These are phyloP conservation scores for Neotoma lepida DNA, from an alignment of 2,113 vertebrate genomes.

Conservation along the genomic window DNA sequence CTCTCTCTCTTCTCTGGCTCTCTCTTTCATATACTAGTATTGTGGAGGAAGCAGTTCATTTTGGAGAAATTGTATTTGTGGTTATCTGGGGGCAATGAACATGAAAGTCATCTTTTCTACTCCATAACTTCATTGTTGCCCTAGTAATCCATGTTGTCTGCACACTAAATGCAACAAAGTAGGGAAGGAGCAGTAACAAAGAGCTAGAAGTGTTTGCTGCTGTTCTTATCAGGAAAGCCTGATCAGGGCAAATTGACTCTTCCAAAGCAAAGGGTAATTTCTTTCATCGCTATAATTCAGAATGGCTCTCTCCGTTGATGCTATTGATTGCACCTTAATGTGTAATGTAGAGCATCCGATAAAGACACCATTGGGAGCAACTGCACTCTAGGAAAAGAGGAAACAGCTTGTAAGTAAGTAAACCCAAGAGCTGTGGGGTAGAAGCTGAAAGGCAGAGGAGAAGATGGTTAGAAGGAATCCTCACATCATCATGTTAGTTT, in stretches of 20 bases:
- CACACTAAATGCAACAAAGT: neutral
- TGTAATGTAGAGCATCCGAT: constrained; percentile 27
- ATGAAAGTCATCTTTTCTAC: constrained; percentile 32
- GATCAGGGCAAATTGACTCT: constrained; percentile 35
- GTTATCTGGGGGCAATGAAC: constrained; percentile 50
- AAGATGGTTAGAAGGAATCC: constrained; percentile 41
- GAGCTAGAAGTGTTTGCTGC: neutral
- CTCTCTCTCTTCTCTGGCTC: neutral
- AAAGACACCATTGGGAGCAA: constrained; percentile 39
- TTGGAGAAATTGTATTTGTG: neutral
- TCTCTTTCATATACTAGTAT: neutral
- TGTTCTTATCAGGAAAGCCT: constrained; percentile 36
- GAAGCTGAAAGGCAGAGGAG: constrained; percentile 25
- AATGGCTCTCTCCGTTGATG: constrained; percentile 43
- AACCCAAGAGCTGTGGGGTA: constrained; percentile 20
- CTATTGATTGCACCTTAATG: constrained; percentile 53
- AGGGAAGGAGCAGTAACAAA: neutral
- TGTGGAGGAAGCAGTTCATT: constrained; percentile 26
- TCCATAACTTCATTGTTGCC: neutral
- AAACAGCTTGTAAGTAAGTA: constrained; percentile 37
- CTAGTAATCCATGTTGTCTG: neutral
- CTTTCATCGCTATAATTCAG: constrained; percentile 16
- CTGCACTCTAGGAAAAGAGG: neutral
- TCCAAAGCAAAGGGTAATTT: constrained; percentile 61
- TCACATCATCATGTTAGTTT: constrained; percentile 8